Evolutionary conservation across 2,797 vertebrate species (phyloP).

Genomic region (Hapalemur alaotrensis): DNA sequence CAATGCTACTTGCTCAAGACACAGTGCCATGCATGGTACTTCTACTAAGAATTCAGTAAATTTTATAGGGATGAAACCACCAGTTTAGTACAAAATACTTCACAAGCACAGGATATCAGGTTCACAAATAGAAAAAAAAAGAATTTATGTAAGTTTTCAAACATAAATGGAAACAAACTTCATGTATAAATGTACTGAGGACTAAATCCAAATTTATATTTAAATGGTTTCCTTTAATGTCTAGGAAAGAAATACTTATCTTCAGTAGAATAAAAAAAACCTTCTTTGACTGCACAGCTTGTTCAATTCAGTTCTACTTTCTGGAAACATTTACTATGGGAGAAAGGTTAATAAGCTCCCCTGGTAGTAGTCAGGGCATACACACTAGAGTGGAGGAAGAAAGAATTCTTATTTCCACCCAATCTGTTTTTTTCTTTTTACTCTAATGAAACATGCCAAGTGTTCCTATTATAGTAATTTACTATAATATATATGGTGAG

Average conservation of each 20-base stretch:
- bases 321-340: conserved; percentile 58
- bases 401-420: conserved; percentile 66
- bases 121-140: neutral
- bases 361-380: conserved; percentile 43
- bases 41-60: neutral
- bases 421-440: conserved; percentile 64
- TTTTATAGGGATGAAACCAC: neutral
- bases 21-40: neutral
- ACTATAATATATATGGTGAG: conserved; percentile 60
- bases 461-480: conserved; percentile 70
- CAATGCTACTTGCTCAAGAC: neutral
- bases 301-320: conserved; percentile 54
- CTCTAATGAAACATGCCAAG: conserved; percentile 65
- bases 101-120: neutral
- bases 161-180: neutral
- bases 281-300: conserved; percentile 25
- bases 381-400: conserved; percentile 45
- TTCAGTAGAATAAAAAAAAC: conserved; percentile 26
- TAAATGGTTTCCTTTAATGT: neutral
- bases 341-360: conserved; percentile 70
- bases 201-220: conserved; percentile 43
- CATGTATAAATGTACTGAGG: neutral
- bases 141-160: neutral
- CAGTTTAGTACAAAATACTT: neutral
- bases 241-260: conserved; percentile 29